Percentiles rank a stretch among this genome's conserved stretches.
Conservation (phyloP, 2,797 vertebrate genomes). For the Graptemys geographica region DNA sequence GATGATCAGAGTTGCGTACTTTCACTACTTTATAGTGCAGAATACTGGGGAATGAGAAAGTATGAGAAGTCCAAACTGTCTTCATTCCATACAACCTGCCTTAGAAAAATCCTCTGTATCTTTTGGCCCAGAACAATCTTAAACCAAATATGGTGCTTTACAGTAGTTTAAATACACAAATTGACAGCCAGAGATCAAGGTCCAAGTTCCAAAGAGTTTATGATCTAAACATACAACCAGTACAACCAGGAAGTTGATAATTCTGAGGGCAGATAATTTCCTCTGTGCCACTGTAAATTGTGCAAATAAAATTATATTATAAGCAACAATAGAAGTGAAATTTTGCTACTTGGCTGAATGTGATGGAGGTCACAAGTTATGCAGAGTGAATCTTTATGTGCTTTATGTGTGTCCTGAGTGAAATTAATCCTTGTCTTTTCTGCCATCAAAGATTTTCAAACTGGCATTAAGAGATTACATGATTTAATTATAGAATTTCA, state of each 20-base stretch:
- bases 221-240: not conserved
- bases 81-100: too few relatives aligned
- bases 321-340: not conserved
- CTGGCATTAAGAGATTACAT: not conserved
- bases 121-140: too few relatives aligned
- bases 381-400: not conserved
- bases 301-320: not conserved
- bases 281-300: not conserved
- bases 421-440: accelerated
- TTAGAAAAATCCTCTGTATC: too few relatives aligned
- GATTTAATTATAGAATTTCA: not conserved
- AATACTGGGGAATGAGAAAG: too few relatives aligned
- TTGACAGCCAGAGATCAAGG: not conserved
- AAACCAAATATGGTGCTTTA: not conserved
- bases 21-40: too few relatives aligned
- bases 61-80: too few relatives aligned
- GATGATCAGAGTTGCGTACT: too few relatives aligned
- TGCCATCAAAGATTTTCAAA: not conserved
- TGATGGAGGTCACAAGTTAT: not conserved
- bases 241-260: not conserved
- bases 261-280: accelerated
- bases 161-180: accelerated
- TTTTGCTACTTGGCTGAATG: accelerated
- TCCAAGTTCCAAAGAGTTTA: accelerated
- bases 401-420: accelerated